Conservation (phyloP, 2,888 invertebrate species). For the Drosophila rellima region DNA sequence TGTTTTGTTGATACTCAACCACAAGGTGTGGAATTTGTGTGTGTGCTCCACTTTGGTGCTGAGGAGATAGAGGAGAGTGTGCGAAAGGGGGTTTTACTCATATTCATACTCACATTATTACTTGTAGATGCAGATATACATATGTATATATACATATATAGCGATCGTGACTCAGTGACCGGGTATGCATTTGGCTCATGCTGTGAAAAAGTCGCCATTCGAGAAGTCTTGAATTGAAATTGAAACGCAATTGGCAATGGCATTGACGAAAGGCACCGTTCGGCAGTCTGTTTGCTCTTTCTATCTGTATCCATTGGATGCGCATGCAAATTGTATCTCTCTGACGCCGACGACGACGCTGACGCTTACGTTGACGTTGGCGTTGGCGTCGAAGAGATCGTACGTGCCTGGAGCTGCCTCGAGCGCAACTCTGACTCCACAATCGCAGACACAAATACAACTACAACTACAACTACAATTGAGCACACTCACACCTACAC, state of each 20-base stretch:
- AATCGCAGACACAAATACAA: conserved; percentile 31
- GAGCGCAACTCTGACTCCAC: conserved; percentile 19
- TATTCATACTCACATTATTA: no score
- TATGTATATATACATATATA: conserved; percentile 6
- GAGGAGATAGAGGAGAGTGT: not conserved
- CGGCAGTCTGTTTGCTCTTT: conserved; percentile 3
- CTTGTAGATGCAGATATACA: conserved; percentile 1
- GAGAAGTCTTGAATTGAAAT: conserved; percentile 35
- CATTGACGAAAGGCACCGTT: conserved; percentile 28
- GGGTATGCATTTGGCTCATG: conserved; percentile 36
- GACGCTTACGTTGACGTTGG: not conserved
- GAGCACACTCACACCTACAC: not conserved
- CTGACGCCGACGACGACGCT: conserved; percentile 10
- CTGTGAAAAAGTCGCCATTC: conserved; percentile 27
- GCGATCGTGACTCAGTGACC: conserved; percentile 49
- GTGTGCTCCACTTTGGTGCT: conserved; percentile 45
- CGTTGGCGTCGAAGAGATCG: conserved; percentile 25
- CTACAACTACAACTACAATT: conserved; percentile 2
- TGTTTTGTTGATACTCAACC: conserved; percentile 11
- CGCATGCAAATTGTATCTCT: conserved; percentile 32
- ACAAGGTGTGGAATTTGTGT: conserved; percentile 6
- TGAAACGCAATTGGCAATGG: conserved; percentile 57
- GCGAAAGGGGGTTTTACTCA: not conserved
- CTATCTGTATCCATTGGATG: conserved; percentile 26
- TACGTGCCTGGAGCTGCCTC: conserved; percentile 53